phyloP scores from a whole-genome alignment of 2,888 invertebrate species.

The Lysandra bellargus region DNA sequence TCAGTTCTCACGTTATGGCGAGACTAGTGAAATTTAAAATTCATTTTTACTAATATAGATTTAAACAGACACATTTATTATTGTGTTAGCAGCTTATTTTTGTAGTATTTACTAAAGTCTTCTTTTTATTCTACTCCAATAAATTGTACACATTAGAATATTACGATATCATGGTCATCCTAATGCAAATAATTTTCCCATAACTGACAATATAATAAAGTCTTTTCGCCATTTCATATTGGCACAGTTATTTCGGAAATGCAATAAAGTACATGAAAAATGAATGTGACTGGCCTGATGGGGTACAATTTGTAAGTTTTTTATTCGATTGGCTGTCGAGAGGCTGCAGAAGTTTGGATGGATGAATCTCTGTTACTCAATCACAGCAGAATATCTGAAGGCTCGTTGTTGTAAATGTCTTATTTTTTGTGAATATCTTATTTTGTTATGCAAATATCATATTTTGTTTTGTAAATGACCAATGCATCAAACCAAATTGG shows the following conservation, averaged over 20 bases:
- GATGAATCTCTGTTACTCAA: slow-evolving; percentile 4
- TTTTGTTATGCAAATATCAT: too few species aligned
- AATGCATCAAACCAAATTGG: too few species aligned
- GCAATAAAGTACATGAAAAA: slow-evolving; percentile 1
- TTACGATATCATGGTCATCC: not conserved
- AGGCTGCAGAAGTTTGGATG: not conserved
- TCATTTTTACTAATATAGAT: too few species aligned
- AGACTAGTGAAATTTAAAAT: too few species aligned
- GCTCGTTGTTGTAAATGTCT: not conserved
- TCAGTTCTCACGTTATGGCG: too few species aligned
- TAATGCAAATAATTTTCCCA: not conserved
- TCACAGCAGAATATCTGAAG: not conserved
- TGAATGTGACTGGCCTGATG: not conserved
- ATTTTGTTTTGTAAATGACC: too few species aligned
- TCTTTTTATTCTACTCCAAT: too few species aligned
- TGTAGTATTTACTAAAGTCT: too few species aligned
- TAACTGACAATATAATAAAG: not conserved
- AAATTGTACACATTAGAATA: too few species aligned
- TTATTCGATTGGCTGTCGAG: slow-evolving; percentile 6
- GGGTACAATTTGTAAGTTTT: slow-evolving; percentile 7
- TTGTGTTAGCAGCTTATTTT: too few species aligned
- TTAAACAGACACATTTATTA: too few species aligned
- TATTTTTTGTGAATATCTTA: not conserved
- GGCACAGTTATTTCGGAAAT: not conserved
- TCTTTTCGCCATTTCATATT: not conserved